phyloP scores from a whole-genome alignment of 2,888 invertebrate genomes.

The Machimus atricapillus region DNA sequence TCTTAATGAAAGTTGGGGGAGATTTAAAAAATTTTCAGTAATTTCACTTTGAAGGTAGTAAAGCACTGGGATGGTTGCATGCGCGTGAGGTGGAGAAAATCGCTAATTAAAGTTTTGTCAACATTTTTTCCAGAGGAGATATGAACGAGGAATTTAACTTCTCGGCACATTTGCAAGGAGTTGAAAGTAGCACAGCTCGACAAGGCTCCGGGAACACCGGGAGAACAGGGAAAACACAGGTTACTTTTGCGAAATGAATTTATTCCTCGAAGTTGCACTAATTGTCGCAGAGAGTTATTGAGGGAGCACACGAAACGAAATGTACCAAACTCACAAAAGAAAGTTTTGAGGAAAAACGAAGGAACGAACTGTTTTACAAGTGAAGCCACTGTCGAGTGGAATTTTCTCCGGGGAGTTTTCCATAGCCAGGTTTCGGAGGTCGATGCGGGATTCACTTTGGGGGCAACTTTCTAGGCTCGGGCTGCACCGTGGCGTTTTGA shows the following conservation, averaged over 20 bases:
- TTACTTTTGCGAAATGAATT: not conserved
- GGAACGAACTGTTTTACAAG: not conserved
- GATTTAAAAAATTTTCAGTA: not conserved
- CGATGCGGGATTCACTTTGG: not conserved
- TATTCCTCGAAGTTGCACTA: not conserved
- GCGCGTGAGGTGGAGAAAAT: not conserved
- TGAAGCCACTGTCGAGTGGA: not conserved
- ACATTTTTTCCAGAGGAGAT: not conserved
- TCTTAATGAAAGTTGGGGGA: not conserved
- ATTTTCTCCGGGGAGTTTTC: not conserved
- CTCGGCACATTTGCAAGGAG: not conserved
- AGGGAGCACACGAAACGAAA: not conserved
- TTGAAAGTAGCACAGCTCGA: not conserved
- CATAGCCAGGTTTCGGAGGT: not conserved
- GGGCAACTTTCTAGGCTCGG: constrained; percentile 4
- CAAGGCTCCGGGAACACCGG: not conserved
- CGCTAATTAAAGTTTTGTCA: not conserved
- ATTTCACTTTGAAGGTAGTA: not conserved
- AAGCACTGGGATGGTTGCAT: not conserved
- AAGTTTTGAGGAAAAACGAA: not conserved
- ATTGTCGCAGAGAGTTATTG: not conserved
- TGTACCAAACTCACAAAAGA: constrained; percentile 1
- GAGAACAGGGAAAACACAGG: not conserved
- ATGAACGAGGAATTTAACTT: not conserved
- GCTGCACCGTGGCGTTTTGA: not conserved